phyloP scores from a whole-genome alignment of 2,888 invertebrate species.

The Chaitophorus viminalis region DNA sequence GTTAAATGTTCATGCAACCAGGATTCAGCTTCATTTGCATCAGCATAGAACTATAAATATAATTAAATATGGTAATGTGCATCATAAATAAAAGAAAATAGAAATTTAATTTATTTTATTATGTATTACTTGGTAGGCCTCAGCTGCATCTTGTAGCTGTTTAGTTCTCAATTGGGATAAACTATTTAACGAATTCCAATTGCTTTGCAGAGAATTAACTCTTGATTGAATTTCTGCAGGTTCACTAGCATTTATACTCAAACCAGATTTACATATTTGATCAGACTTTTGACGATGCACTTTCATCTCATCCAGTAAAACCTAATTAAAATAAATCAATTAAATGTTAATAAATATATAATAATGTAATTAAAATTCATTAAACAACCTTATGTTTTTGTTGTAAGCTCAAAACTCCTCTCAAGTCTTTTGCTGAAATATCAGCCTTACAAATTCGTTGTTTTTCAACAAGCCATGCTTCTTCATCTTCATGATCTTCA shows the following conservation, averaged over 20 bases:
- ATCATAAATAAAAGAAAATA: neutral
- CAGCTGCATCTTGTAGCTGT: conserved; percentile 86
- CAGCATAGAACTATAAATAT: conserved; percentile 82
- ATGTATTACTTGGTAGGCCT: conserved; percentile 82
- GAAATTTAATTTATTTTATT: neutral
- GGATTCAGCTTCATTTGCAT: conserved; percentile 97
- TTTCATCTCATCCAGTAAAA: conserved; percentile 85
- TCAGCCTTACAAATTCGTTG: conserved; percentile 91
- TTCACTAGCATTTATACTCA: conserved; percentile 83
- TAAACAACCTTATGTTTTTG: conserved; percentile 87
- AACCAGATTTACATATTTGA: conserved; percentile 77
- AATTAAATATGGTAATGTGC: neutral
- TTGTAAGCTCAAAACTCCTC: conserved; percentile 86
- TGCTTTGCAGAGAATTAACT: conserved; percentile 80
- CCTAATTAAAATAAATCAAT: conserved; percentile 63
- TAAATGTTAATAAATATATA: neutral
- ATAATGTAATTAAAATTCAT: neutral
- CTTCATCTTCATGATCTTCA: conserved; percentile 97
- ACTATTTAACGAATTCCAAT: conserved; percentile 90
- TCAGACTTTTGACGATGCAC: conserved; percentile 78
- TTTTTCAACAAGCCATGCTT: conserved; percentile 95
- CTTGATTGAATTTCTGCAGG: conserved; percentile 87
- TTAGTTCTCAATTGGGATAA: conserved; percentile 79
- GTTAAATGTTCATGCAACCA: conserved; percentile 97
- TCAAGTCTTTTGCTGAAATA: conserved; percentile 92